phyloP scores from a whole-genome alignment of 2,113 vertebrate genomes.

The Cnemophilus loriae region DNA sequence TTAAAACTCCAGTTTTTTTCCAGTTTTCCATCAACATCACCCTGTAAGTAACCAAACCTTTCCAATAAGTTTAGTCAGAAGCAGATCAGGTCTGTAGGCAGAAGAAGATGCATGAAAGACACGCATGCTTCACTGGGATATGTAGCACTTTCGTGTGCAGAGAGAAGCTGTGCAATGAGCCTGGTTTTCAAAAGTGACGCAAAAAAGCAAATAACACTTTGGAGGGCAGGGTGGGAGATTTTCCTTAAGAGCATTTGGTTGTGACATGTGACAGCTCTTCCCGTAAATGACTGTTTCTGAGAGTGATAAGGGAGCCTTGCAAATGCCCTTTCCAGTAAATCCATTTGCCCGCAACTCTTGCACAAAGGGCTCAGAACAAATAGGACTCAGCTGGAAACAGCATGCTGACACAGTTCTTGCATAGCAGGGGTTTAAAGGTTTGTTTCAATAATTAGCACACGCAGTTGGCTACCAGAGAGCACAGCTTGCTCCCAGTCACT shows the following conservation, averaged over 20 bases:
- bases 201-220: background rate
- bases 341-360: background rate
- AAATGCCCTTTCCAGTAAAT: background rate
- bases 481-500: background rate
- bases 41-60: background rate
- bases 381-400: background rate
- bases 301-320: background rate
- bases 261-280: background rate
- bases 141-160: background rate
- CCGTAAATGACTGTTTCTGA: background rate
- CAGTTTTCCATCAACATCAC: background rate
- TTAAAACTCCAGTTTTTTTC: background rate
- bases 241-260: background rate
- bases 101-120: background rate
- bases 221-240: fast-evolving
- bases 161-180: background rate
- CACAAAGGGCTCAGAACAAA: background rate
- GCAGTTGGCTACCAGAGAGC: background rate
- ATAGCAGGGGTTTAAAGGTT: background rate
- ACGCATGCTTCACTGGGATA: background rate
- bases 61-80: background rate
- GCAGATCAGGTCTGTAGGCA: background rate
- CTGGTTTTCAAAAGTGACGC: background rate
- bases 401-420: background rate
- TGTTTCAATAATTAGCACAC: background rate